These are phyloP conservation scores for Drosophila macrospina DNA, from an alignment of 2,888 invertebrate genomes.

Conservation along the genomic window DNA sequence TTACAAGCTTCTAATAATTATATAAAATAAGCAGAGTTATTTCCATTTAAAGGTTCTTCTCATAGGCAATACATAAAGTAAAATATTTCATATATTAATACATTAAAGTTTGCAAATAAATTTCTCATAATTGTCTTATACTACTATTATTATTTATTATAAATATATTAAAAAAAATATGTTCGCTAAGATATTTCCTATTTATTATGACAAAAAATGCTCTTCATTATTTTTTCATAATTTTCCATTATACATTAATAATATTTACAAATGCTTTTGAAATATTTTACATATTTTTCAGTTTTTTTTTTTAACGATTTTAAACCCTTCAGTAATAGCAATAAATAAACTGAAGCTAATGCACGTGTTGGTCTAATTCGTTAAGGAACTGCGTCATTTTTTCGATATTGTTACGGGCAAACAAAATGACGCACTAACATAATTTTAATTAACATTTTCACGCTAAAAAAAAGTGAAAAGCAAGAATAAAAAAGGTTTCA, in stretches of 20 bases:
- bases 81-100: no score
- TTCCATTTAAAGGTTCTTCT: no score
- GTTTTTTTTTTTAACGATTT: background rate
- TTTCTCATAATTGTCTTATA: no score
- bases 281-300: background rate
- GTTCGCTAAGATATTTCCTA: background rate
- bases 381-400: conserved; percentile 56
- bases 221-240: background rate
- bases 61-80: no score
- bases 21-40: no score
- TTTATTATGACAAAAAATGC: background rate
- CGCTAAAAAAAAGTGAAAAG: conserved; percentile 30
- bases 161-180: no score
- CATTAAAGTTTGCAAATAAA: no score
- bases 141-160: no score
- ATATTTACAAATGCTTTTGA: conserved; percentile 19
- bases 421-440: conserved; percentile 66
- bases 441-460: conserved; percentile 72
- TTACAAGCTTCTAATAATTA: no score
- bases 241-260: background rate
- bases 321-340: background rate
- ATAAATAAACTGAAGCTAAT: conserved; percentile 1
- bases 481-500: conserved; percentile 18
- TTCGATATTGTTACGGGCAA: conserved; percentile 29
- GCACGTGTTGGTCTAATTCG: conserved; percentile 35